Percentiles rank a stretch among this genome's conserved stretches.
phyloP scores from a whole-genome alignment of 2,113 vertebrate genomes.

The Mesoclemmys tuberculata region DNA sequence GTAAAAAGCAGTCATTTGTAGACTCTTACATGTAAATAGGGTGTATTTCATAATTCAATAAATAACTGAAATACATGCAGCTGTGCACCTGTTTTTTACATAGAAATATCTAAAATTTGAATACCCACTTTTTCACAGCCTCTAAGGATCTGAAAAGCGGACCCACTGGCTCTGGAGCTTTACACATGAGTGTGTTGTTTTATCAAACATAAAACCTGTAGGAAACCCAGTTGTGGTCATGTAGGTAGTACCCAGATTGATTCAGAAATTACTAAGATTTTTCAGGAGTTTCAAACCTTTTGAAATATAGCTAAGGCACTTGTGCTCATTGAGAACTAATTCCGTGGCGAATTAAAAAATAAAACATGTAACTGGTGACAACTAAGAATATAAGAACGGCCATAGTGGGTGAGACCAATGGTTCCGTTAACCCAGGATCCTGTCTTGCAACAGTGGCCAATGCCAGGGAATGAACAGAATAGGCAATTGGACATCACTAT shows the following conservation, averaged over 20 bases:
- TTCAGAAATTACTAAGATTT: not conserved
- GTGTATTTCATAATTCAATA: not conserved
- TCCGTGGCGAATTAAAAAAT: not conserved
- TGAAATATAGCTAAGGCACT: not conserved
- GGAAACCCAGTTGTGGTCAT: not conserved
- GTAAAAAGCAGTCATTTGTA: not conserved
- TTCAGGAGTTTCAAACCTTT: not conserved
- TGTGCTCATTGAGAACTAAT: not conserved
- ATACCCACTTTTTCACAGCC: not conserved
- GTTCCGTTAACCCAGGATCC: not conserved
- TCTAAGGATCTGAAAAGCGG: not conserved
- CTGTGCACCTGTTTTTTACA: not conserved
- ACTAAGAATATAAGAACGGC: not conserved
- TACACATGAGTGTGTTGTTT: not conserved
- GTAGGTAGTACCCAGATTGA: not conserved
- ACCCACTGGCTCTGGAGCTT: not conserved
- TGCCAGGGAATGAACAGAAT: not conserved
- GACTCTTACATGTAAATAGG: rapidly evolving
- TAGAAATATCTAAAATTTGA: not conserved
- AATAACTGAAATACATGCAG: not conserved
- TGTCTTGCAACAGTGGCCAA: not conserved
- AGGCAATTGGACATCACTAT: not conserved
- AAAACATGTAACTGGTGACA: not conserved
- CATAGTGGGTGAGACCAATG: not conserved
- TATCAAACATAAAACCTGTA: not conserved